phyloP scores from a whole-genome alignment of 2,113 vertebrate species.

The Microcebus ravelobensis region DNA sequence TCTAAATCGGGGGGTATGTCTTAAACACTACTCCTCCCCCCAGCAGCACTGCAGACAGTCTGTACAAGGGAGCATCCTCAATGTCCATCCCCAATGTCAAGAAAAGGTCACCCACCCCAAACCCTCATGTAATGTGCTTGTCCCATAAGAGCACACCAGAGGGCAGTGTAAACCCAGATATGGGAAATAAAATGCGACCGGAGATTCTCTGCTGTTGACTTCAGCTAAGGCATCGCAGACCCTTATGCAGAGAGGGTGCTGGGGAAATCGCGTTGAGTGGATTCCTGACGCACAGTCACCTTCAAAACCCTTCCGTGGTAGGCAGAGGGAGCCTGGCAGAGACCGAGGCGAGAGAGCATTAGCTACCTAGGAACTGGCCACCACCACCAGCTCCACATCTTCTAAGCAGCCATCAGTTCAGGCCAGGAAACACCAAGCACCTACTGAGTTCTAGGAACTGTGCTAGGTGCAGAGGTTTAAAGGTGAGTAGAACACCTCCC shows the following conservation, averaged over 20 bases:
- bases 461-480: background rate
- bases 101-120: constrained; percentile 12
- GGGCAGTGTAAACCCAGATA: constrained; percentile 67
- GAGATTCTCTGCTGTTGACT: fast-evolving
- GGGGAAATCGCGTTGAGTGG: background rate
- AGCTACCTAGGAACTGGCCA: background rate
- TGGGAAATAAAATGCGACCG: fast-evolving
- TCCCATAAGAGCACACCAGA: constrained; percentile 51
- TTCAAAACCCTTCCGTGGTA: background rate
- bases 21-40: background rate
- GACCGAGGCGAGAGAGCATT: background rate
- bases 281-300: background rate
- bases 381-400: background rate
- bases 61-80: background rate
- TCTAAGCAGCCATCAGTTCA: background rate
- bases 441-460: background rate
- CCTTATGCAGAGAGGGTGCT: background rate
- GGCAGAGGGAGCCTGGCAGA: background rate
- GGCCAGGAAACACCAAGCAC: background rate
- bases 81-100: constrained; percentile 9
- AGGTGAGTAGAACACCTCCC: background rate
- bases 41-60: background rate
- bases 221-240: background rate
- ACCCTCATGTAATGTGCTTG: background rate
- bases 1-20: background rate